Evolutionary conservation across 1,140 invertebrate species (phyloP).

Genomic region (Drosophila sp.): DNA sequence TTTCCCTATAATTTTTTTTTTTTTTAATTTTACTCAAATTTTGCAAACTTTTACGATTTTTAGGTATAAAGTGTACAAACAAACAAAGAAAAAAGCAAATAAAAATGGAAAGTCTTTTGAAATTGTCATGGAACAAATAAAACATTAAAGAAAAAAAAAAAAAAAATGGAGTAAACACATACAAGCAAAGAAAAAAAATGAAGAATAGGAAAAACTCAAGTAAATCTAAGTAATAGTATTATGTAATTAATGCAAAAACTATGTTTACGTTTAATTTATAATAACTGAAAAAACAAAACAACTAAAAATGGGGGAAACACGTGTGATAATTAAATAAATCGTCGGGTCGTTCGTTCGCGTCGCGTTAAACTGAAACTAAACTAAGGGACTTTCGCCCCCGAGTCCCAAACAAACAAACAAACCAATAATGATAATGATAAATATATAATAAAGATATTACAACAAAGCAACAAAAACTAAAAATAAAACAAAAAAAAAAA

Average conservation of each 20-base stretch:
- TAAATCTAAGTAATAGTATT: slow-evolving; percentile 81
- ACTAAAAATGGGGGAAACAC: slow-evolving; percentile 59
- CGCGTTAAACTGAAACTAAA: slow-evolving; percentile 60
- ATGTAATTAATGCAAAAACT: slow-evolving; percentile 61
- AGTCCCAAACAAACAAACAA: slow-evolving; percentile 74
- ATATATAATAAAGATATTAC: slow-evolving; percentile 33
- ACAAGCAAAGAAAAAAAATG: slow-evolving; percentile 3
- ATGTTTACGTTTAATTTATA: slow-evolving; percentile 63
- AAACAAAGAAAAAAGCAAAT: slow-evolving; percentile 37
- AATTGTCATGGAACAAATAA: slow-evolving; percentile 75
- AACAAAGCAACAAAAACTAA: slow-evolving; percentile 39
- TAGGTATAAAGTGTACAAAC: slow-evolving; percentile 72
- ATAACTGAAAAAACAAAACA: slow-evolving; percentile 27
- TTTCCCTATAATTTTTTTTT: slow-evolving; percentile 17
- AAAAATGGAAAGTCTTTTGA: slow-evolving; percentile 74
- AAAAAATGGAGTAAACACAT: slow-evolving; percentile 44
- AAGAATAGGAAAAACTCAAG: slow-evolving; percentile 42
- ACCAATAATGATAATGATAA: slow-evolving; percentile 53
- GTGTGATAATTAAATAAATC: slow-evolving; percentile 80
- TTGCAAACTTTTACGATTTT: slow-evolving; percentile 59
- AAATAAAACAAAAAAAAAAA: slow-evolving; percentile 60
- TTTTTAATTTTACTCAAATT: slow-evolving; percentile 36
- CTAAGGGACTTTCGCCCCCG: slow-evolving; percentile 80
- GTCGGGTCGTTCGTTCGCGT: slow-evolving; percentile 82
- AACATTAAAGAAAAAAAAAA: slow-evolving; percentile 30